A percentile compares a stretch with the other conserved stretches of the same genome.
Conservation (phyloP, 1,140 invertebrate genomes). For the Scaptomyza graminum region DNA sequence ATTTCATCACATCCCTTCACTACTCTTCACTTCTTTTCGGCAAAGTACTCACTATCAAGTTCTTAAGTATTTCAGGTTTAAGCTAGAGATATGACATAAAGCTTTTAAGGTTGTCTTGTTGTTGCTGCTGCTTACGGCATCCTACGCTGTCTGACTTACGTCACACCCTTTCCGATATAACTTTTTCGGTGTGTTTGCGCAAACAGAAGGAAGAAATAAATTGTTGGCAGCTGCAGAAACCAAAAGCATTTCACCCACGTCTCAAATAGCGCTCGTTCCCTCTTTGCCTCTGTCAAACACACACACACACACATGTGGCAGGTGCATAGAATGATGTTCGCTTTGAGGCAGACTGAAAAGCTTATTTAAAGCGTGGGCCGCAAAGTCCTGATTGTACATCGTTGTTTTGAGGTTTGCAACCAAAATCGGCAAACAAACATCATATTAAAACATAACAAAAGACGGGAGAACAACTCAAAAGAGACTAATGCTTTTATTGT, state of each 20-base stretch:
- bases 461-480: constrained; percentile 22
- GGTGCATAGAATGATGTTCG: constrained; percentile 59
- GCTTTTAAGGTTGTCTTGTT: constrained; percentile 41
- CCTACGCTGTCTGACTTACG: background rate
- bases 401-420: constrained; percentile 13
- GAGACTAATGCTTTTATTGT: constrained; percentile 26
- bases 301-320: constrained; percentile 19
- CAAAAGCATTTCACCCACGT: constrained; percentile 58
- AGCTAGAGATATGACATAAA: constrained; percentile 38
- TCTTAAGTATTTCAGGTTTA: background rate
- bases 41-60: too few species aligned
- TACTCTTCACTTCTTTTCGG: too few species aligned
- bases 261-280: background rate
- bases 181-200: constrained; percentile 34
- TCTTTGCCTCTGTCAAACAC: background rate
- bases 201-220: constrained; percentile 42
- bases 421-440: constrained; percentile 34
- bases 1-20: too few species aligned
- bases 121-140: background rate
- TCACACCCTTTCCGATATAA: constrained; percentile 5
- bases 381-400: constrained; percentile 13
- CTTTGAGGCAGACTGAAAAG: constrained; percentile 22
- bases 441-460: constrained; percentile 77
- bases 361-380: background rate
- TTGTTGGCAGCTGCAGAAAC: constrained; percentile 45